Base-by-base conservation (phyloP, 2,888 invertebrate species). In the Tetragonula carbonaria region DNA sequence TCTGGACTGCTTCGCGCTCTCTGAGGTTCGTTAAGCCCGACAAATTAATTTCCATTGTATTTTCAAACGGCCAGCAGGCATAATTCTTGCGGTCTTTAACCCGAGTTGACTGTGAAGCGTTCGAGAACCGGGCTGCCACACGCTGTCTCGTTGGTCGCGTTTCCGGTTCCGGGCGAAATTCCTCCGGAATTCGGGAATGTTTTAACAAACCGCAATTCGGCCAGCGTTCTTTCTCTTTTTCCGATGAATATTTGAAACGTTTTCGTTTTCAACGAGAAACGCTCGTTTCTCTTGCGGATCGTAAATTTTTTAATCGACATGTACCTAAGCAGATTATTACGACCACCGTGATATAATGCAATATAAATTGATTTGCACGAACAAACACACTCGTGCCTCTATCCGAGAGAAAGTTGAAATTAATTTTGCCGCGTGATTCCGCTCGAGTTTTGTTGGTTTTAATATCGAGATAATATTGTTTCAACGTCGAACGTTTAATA, bases 41-140 rank as follows among this genome's bases (percentile, higher is more conserved):
- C 86, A 84, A 87, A 88, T 87, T 81, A 88, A 88, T 86, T 84
- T 80, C 75, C 79, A 81, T 82, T 77, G 75, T 81, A 77, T 74
- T 81, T 81, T 79, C 80, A 80, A 87, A 82, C 66, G 78, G 71
- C 68, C 76, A 50, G 28, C 74, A 33, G 70, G 59, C 63, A 72
- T 77, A 65, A 75, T 82, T 78, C 88, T 68, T 75, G 80, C 68
- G 72, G 62, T 70, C 59, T 18, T 50, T 14, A 2, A 59, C 21
- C 65, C 57, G 5, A 23, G n/a, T 28, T 59, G n/a, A 5, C 13
- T 14, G 57, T n/a, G 57, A 8, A 14, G 23, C n/a, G 3, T 51
- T 21, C 18, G 23, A 70, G 70, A 23, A 63, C 28, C n/a, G 2
- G 0, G 38, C 23, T 23, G 6, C 16, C 57, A 0, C 8, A 28